These are phyloP conservation scores for Mergus octosetaceus DNA, from an alignment of 2,797 vertebrate species.

Conservation along the genomic window DNA sequence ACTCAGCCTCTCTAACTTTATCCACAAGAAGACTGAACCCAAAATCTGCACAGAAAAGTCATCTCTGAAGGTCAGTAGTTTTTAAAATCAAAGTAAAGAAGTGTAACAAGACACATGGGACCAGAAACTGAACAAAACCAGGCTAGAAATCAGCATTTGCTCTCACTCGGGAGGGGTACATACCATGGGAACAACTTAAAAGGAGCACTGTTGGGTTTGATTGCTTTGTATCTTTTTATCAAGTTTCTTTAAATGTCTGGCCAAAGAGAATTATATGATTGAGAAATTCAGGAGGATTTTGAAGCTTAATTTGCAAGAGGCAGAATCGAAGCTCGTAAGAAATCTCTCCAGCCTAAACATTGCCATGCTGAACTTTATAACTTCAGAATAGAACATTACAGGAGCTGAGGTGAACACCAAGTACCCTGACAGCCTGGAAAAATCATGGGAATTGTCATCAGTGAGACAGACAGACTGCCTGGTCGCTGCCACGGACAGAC, in stretches of 20 bases:
- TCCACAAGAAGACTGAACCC: background rate
- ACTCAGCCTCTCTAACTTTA: background rate
- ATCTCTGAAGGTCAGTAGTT: background rate
- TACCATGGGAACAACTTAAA: background rate
- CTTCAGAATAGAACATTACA: rapidly evolving
- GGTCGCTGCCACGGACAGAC: background rate
- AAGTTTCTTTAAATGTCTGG: background rate
- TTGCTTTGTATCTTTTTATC: background rate
- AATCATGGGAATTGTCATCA: rapidly evolving
- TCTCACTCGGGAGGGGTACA: background rate
- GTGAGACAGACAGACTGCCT: background rate
- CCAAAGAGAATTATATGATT: background rate
- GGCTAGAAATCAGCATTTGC: background rate
- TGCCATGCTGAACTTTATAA: rapidly evolving
- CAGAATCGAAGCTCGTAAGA: rapidly evolving
- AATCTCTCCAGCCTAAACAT: background rate
- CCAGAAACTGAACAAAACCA: background rate
- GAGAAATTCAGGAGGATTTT: background rate
- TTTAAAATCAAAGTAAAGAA: background rate
- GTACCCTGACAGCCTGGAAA: rapidly evolving
- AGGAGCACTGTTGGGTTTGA: background rate
- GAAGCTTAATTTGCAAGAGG: background rate
- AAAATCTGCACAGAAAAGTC: background rate
- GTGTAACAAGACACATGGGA: background rate
- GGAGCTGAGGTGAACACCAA: background rate